Conservation (phyloP, 2,797 vertebrate species). For the Macropus fuliginosus region DNA sequence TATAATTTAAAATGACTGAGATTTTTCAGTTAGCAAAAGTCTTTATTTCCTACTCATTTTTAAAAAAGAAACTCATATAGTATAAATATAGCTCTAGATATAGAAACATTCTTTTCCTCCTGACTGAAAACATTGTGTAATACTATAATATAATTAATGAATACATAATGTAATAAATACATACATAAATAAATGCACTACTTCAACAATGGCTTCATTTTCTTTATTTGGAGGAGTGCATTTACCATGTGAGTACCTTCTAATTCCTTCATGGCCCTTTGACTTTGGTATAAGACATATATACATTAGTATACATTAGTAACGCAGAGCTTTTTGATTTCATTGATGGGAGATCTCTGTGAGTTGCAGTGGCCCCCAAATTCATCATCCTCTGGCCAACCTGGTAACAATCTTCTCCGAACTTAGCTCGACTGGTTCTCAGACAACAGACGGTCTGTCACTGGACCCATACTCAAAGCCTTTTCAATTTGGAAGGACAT, state of each 20-base stretch:
- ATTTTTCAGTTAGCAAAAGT: conserved; percentile 67
- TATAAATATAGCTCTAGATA: conserved; percentile 69
- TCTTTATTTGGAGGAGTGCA: conserved; percentile 56
- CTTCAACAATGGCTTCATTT: conserved; percentile 62
- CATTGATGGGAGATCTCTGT: not conserved
- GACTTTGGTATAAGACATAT: conserved; percentile 25
- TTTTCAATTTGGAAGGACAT: not conserved
- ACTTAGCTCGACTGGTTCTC: not conserved
- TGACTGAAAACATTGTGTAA: conserved; percentile 58
- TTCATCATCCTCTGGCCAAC: not conserved
- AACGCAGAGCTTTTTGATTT: not conserved
- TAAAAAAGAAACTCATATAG: conserved; percentile 62
- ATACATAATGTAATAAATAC: not conserved
- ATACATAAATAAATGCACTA: conserved; percentile 57
- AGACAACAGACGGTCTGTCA: not conserved
- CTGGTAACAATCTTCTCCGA: not conserved
- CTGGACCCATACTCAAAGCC: not conserved
- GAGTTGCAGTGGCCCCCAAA: not conserved
- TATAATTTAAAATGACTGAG: conserved; percentile 79
- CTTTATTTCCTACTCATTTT: conserved; percentile 74
- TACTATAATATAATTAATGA: conserved; percentile 69
- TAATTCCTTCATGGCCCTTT: conserved; percentile 62
- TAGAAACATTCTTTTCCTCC: conserved; percentile 61
- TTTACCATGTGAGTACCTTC: conserved; percentile 54
- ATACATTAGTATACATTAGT: not conserved